These are phyloP conservation scores for Eubasilissa splendida DNA, from an alignment of 2,888 invertebrate genomes.

Conservation along the genomic window DNA sequence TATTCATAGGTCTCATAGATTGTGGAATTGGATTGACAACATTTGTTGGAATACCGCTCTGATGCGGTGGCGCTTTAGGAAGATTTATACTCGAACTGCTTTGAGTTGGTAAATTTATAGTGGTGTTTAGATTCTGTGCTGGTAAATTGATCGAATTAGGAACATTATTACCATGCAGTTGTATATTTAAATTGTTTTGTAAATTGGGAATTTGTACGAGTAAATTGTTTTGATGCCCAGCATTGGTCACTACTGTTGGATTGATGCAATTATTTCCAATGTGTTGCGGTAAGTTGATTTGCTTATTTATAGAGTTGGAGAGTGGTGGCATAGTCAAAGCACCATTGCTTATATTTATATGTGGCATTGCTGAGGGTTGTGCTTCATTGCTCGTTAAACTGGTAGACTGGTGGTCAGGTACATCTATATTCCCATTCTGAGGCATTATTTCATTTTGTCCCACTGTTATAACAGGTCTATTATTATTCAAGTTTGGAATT, in stretches of 20 bases:
- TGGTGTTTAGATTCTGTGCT: conserved; percentile 61
- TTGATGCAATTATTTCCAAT: conserved; percentile 70
- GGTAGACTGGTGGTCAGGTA: conserved; percentile 44
- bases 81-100: conserved; percentile 74
- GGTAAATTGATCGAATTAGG: conserved; percentile 68
- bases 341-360: conserved; percentile 60
- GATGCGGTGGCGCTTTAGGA: conserved; percentile 76
- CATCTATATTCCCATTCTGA: conserved; percentile 38
- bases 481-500: conserved; percentile 48
- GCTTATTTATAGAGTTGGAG: conserved; percentile 67
- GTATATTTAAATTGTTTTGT: conserved; percentile 64
- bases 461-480: conserved; percentile 47
- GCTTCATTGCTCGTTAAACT: conserved; percentile 39
- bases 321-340: conserved; percentile 69
- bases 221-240: conserved; percentile 64
- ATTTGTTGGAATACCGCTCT: conserved; percentile 78
- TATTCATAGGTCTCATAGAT: conserved; percentile 81
- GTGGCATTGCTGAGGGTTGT: conserved; percentile 46
- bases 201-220: conserved; percentile 62
- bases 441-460: conserved; percentile 48
- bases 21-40: conserved; percentile 80
- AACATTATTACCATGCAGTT: conserved; percentile 65
- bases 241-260: conserved; percentile 66
- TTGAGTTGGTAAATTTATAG: conserved; percentile 70
- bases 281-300: conserved; percentile 72